Base-by-base conservation (phyloP, 2,113 vertebrate species). In the Pteronura brasiliensis region DNA sequence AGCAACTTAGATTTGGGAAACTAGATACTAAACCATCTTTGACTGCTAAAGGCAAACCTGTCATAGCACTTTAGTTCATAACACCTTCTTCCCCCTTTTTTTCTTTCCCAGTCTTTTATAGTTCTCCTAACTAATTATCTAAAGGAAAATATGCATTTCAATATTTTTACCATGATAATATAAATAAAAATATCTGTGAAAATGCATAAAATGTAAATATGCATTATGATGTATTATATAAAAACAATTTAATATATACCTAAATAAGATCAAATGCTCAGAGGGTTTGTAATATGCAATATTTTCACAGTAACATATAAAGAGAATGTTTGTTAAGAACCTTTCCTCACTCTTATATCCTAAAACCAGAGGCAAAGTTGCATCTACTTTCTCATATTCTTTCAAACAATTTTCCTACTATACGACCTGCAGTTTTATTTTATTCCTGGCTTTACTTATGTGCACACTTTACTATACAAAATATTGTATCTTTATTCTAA, bases 31-130 rank as follows among this genome's bases (percentile, higher is more conserved):
- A 71, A 14, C 8, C 72, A 44, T 13, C 21, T 39, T 4, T 6
- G 4, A 55, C 57, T 80, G 44, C 34, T 31, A 25, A 21, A 21
- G 29, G 44, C 34, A 44, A 92, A 87, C 20, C 49, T 85, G 52
- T 85, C 61, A 77, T 29, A 17, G 17, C 72, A 59, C 31, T 0
- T 0, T 1, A 84, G 59, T 42, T 0, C 0, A 31, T 95, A 91
- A 72, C 21, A 84, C 17, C 21, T 96, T 82, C 85, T 65, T 65
- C 44, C 34, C 18, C 13, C 14, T 57, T 18, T 13, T 96, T 6
- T 76, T 20, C 25, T 72, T 47, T 34, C 13, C 6, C 3, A 47
- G 44, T 52, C 20, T n/a, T 84, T 18, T 63, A 13, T 21, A 25
- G 44, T 87, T 69, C 1, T 57, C 3, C 12, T 67, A 10, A 81